Base-by-base conservation (phyloP, 2,888 invertebrate species). In the Mesochorus sp. region DNA sequence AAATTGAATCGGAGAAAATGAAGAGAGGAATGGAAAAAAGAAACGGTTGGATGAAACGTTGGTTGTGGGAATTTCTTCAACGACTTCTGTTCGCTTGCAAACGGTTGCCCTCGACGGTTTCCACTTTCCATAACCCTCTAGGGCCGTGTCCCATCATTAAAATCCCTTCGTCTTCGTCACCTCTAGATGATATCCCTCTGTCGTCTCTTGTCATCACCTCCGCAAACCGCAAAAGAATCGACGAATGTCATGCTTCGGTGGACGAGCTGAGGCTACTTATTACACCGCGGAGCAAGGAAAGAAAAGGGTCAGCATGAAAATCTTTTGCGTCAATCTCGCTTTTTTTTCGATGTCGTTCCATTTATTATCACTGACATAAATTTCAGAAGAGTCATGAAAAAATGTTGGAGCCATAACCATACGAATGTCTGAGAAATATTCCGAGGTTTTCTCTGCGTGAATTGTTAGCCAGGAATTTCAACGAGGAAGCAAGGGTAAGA, bases 171-270 rank as follows among this genome's bases (percentile, higher is more conserved):
- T 42, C 51, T 42, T 62, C 71, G 61, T 53, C 51, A 39, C 53
- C 59, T 53, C 53, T 26, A 31, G 42, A 71, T 62, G 51, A 62
- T 53, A n/a, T n/a, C 31, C 61, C 14, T 21, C 44, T 19, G 44
- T 19, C 17, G 47, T 10, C 19, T 39, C 39, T 42, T 51, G 12
- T 26, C 70, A 19, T 26, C 8, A 47, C 31, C 21, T 66, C 62
- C 28, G 37, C 55, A 75, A 34, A 53, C 47, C 55, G 37, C 19
- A 26, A 62, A n/a, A 47, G 68, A 44, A 62, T 28, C 55, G 42
- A 55, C 39, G 61, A 57, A 49, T 47, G 53, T 62, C 61, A 68
- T 47, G 57, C 70, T 64, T 21, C 26, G 64, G 10, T 28, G 17
- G 31, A 39, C 42, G 17, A 14, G 19, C 47, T 47, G 62, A 44